phyloP scores from a whole-genome alignment of 2,113 vertebrate species.

The Chaetura pelagica region DNA sequence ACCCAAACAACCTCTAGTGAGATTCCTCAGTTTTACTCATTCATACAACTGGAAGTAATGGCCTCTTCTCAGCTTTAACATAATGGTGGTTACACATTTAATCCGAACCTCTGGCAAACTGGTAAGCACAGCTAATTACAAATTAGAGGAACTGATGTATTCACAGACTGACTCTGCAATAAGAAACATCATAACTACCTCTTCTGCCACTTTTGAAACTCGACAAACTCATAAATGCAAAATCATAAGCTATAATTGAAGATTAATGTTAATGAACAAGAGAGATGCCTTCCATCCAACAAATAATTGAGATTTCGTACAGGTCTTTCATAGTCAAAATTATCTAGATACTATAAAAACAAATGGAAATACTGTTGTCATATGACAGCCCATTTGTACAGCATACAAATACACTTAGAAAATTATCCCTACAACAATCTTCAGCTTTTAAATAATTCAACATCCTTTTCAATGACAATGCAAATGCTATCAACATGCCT shows the following conservation, averaged over 20 bases:
- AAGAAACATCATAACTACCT: conserved; percentile 17
- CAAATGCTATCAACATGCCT: not conserved
- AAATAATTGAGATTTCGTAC: not conserved
- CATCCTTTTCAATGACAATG: not conserved
- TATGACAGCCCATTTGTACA: not conserved
- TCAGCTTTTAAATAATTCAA: not conserved
- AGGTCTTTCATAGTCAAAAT: not conserved
- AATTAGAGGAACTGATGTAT: not conserved
- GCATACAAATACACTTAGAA: not conserved
- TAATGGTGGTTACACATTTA: conserved; percentile 17
- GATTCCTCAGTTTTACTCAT: conserved; percentile 9
- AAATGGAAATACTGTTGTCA: not conserved
- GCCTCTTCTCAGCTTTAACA: conserved; percentile 4
- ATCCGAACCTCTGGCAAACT: conserved; percentile 39
- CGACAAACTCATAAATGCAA: not conserved
- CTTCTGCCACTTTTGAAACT: conserved; percentile 37
- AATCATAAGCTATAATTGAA: not conserved
- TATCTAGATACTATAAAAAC: not conserved
- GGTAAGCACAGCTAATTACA: conserved; percentile 9
- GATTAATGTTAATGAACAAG: not conserved
- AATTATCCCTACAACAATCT: not conserved
- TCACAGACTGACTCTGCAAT: not conserved
- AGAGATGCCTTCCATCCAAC: not conserved
- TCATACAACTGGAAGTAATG: conserved; percentile 49
- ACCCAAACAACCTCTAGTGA: not conserved